Evolutionary conservation across 2,113 vertebrate genomes (phyloP).

Genomic region (Lipotes vexillifer): DNA sequence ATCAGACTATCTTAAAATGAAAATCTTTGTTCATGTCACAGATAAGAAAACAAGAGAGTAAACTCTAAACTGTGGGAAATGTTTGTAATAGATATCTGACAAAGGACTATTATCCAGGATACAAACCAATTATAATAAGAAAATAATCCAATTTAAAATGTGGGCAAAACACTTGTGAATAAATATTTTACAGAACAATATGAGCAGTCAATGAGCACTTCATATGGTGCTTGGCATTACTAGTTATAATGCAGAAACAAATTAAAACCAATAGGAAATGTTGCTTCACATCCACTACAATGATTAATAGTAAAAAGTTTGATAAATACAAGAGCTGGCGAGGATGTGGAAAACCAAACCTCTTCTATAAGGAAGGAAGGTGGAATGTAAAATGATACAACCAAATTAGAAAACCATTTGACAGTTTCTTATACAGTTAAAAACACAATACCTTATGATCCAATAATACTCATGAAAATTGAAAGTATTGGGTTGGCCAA

Average conservation of each 20-base stretch:
- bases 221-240: not conserved
- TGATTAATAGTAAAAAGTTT: not conserved
- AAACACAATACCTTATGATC: not conserved
- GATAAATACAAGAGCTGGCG: not conserved
- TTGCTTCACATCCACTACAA: not conserved
- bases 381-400: not conserved
- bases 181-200: not conserved
- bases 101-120: not conserved
- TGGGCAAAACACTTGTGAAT: not conserved
- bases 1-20: not conserved
- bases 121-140: not conserved
- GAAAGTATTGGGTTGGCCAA: not conserved
- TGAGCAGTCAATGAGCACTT: not conserved
- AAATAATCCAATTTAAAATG: not conserved
- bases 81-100: not conserved
- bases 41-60: not conserved
- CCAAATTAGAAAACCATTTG: not conserved
- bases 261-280: not conserved
- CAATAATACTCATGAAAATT: not conserved
- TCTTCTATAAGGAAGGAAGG: not conserved
- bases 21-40: not conserved
- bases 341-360: not conserved
- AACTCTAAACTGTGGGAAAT: not conserved
- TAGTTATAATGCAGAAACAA: not conserved
- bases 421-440: not conserved